Percentiles rank a stretch among this genome's conserved stretches.
Conservation (phyloP, 2,888 invertebrate species). For the Lepidocyrtoides sp. region DNA sequence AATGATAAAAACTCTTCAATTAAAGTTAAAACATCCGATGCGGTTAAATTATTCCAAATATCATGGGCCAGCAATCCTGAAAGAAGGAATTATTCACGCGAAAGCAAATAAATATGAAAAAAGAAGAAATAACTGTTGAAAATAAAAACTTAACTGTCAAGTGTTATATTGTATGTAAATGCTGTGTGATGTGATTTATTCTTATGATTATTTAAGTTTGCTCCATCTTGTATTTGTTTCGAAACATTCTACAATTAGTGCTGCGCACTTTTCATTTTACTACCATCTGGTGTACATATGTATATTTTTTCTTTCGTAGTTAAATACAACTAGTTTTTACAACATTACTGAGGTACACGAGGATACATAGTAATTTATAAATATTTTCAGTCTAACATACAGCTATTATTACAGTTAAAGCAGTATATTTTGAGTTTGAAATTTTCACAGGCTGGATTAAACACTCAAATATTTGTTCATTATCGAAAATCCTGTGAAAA, state of each 20-base stretch:
- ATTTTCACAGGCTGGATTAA: neutral
- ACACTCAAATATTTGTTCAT: constrained; percentile 27
- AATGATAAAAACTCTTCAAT: too few species aligned
- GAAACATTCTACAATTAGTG: neutral
- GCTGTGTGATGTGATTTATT: constrained; percentile 9
- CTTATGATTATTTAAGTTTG: neutral
- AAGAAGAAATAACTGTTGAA: neutral
- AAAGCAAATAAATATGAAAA: neutral
- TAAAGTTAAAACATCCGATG: too few species aligned
- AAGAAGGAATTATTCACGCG: neutral
- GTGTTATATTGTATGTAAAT: neutral
- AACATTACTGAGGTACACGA: constrained; percentile 6
- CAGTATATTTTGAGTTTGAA: constrained; percentile 33
- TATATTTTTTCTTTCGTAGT: neutral
- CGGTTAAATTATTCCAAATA: too few species aligned
- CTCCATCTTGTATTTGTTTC: neutral
- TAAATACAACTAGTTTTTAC: neutral
- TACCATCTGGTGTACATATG: neutral
- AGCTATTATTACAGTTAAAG: constrained; percentile 61
- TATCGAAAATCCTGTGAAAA: neutral
- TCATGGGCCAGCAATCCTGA: too few species aligned
- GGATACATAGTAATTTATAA: constrained; percentile 36
- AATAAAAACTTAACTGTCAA: neutral
- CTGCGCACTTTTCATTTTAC: neutral
- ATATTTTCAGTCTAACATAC: constrained; percentile 58